Base-by-base conservation (phyloP, 2,888 invertebrate species). In the Plagiodera versicolora region DNA sequence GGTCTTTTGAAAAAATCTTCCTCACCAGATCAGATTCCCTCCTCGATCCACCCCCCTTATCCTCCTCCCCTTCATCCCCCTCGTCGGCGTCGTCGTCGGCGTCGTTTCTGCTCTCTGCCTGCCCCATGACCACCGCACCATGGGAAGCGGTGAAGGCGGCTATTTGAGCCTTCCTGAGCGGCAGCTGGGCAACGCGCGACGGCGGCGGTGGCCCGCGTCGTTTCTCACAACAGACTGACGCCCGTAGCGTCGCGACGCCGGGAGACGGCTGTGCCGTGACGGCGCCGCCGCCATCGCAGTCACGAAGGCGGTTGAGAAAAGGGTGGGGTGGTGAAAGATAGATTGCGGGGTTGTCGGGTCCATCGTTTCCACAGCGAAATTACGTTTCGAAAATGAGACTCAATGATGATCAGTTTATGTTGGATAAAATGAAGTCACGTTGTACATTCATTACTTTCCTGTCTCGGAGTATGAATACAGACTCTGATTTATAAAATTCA, bases 21-120 rank as follows among this genome's bases (percentile, higher is more conserved):
- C 84, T 83, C 72, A 85, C 85, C 81, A 85, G 73, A 58, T 77
- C 79, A 67, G 84, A 83, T 1, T 83, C 81, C 30, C 83, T 82
- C 66, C 84, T 82, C 60, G 80, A 80, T 6, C 56, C 64, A 20
- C 55, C 45, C 57, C 80, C 81, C 73, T 82, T 83, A 54, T 84
- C 83, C 69, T 84, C 14, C n/a, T 14, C 14, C 10, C 14, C 39
- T 14, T 39, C 39, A 6, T 4, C 32, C 2, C 2, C 39, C 14
- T 39, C 39, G 14, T n/a, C 39, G 14, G 3, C 39, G 14, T 39
- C 39, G 4, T 67, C 69, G 10, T 83, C 84, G 53, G 83, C 81
- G 64, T 83, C 84, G 55, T 82, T 83, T 64, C 83, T 81, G 74
- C 82, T 82, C 74, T 84, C 83, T 70, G 82, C 81, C 75, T 83